Evolutionary conservation across 2,797 vertebrate genomes (phyloP).

Genomic region (Pampus argenteus): DNA sequence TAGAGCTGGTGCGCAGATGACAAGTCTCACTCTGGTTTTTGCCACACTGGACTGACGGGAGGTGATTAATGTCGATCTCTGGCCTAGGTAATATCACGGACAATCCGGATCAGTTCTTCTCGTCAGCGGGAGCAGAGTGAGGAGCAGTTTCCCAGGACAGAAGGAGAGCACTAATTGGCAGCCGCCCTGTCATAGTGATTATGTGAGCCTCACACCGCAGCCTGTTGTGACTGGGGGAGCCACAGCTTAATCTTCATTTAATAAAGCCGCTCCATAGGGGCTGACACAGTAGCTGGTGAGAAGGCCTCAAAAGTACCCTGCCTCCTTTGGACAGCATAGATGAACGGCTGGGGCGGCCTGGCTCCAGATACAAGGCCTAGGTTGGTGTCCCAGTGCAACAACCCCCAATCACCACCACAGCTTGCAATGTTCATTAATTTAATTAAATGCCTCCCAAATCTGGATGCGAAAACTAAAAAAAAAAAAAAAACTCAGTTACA

Average conservation of each 20-base stretch:
- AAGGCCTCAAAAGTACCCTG: slow-evolving; percentile 62
- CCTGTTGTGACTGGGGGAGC: slow-evolving; percentile 82
- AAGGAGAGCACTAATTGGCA: slow-evolving; percentile 83
- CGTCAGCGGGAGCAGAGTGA: slow-evolving; percentile 75
- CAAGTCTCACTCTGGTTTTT: slow-evolving; percentile 66
- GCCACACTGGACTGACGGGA: slow-evolving; percentile 66
- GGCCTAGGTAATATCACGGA: slow-evolving; percentile 76
- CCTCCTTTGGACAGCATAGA: slow-evolving; percentile 46
- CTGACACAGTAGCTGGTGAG: slow-evolving; percentile 77
- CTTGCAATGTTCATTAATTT: slow-evolving; percentile 39
- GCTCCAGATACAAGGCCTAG: slow-evolving; percentile 36
- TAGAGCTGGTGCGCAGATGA: slow-evolving; percentile 62
- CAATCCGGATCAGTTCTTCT: slow-evolving; percentile 78
- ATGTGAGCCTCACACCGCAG: slow-evolving; percentile 75
- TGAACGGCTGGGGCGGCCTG: slow-evolving; percentile 19
- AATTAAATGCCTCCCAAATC: slow-evolving; percentile 35
- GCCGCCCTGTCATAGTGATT: slow-evolving; percentile 78
- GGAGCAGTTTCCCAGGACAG: slow-evolving; percentile 81
- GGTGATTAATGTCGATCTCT: slow-evolving; percentile 78
- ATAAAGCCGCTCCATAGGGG: slow-evolving; percentile 83
- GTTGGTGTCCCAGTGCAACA: slow-evolving; percentile 38
- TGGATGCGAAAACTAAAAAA: slow-evolving; percentile 8
- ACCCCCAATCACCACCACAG: slow-evolving; percentile 25
- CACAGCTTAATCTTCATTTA: slow-evolving; percentile 86
- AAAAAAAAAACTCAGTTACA: neutral